Percentiles rank a stretch among this genome's conserved stretches.
phyloP scores from a whole-genome alignment of 2,888 invertebrate genomes.

The Leucophora obtusa region DNA sequence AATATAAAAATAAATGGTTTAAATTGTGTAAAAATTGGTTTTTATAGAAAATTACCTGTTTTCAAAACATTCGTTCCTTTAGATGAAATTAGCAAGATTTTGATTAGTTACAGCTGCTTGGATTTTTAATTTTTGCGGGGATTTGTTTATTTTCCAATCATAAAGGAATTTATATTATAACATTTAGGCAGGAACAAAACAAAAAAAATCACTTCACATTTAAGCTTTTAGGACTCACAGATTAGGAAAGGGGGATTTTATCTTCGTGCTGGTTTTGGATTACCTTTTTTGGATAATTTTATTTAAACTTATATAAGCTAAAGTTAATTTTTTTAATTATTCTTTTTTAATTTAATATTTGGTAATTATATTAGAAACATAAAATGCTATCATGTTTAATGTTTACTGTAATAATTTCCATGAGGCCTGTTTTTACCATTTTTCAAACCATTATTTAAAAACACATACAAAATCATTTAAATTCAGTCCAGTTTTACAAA shows the following conservation, averaged over 20 bases:
- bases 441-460: conserved; percentile 33
- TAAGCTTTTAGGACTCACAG: conserved; percentile 18
- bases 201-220: conserved; percentile 21
- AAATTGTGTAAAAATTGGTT: neutral
- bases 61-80: neutral
- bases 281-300: conserved; percentile 2
- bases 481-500: conserved; percentile 2
- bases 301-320: neutral
- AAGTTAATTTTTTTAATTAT: neutral
- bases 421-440: conserved; percentile 72
- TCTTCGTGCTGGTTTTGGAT: neutral
- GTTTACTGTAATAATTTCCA: conserved; percentile 75
- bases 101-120: conserved; percentile 29
- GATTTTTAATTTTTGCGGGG: conserved; percentile 14
- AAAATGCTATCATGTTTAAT: conserved; percentile 65
- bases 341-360: conserved; percentile 27
- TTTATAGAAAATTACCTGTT: conserved; percentile 38
- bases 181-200: conserved; percentile 34
- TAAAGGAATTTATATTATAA: conserved; percentile 12
- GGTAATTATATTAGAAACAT: conserved; percentile 22
- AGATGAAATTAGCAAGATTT: neutral
- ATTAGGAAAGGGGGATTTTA: neutral
- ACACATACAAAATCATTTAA: conserved; percentile 33
- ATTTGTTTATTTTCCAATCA: conserved; percentile 44
- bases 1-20: neutral